A percentile compares a stretch with the other conserved stretches of the same genome.
Conservation (phyloP, 2,888 invertebrate species). For the Dicyrtoma fusca region DNA sequence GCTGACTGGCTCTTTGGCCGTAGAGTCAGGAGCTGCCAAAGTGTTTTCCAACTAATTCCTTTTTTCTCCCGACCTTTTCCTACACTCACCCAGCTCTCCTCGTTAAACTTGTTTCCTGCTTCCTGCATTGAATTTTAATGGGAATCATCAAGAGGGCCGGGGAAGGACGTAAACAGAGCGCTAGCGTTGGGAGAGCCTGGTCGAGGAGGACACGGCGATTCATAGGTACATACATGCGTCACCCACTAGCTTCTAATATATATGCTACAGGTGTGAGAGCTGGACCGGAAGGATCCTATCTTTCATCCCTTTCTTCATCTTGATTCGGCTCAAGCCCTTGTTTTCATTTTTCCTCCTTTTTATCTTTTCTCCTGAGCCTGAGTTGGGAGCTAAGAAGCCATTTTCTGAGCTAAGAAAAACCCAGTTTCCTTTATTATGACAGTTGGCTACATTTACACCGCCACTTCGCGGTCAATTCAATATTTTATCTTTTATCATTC, state of each 20-base stretch:
- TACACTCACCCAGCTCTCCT: too few species aligned
- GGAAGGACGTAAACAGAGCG: not conserved
- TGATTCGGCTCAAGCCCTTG: not conserved
- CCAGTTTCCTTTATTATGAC: too few species aligned
- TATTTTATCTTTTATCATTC: too few species aligned
- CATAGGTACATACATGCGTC: not conserved
- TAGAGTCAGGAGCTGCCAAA: too few species aligned
- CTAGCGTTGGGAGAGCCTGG: not conserved
- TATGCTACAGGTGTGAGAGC: constrained; percentile 4
- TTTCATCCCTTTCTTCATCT: not conserved
- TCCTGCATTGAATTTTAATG: constrained; percentile 14
- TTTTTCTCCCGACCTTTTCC: too few species aligned
- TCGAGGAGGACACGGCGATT: not conserved
- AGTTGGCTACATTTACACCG: too few species aligned
- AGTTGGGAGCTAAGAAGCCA: too few species aligned
- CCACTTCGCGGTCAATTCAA: too few species aligned
- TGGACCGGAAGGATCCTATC: constrained; percentile 9
- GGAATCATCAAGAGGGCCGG: not conserved
- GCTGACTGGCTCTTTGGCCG: constrained; percentile 3
- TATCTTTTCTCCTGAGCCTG: not conserved
- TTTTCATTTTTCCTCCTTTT: not conserved
- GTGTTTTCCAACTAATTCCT: too few species aligned
- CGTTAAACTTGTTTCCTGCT: not conserved
- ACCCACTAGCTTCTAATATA: not conserved
- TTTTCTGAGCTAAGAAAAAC: too few species aligned